Evolutionary conservation across 2,888 invertebrate genomes (phyloP).

Genomic region (Limenitis camilla): DNA sequence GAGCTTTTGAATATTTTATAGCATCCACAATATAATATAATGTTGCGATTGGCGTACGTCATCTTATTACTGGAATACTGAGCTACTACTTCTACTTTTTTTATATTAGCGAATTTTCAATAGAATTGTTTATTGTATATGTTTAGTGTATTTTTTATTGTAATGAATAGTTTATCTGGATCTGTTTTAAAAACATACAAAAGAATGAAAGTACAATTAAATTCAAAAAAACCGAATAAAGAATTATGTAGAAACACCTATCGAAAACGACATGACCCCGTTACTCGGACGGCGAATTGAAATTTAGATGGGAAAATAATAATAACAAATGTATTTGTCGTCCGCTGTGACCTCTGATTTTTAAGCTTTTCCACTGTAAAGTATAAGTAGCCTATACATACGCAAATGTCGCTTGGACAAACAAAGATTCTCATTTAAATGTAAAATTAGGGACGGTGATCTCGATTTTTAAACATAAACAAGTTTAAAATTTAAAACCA

Average conservation of each 20-base stretch:
- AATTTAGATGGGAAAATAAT: slow-evolving; percentile 64
- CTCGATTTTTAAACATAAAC: slow-evolving; percentile 56
- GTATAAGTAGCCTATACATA: slow-evolving; percentile 58
- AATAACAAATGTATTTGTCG: slow-evolving; percentile 63
- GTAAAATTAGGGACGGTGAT: slow-evolving; percentile 55
- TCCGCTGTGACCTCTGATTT: slow-evolving; percentile 58
- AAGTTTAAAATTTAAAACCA: slow-evolving; percentile 31
- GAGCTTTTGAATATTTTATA: slow-evolving; percentile 10
- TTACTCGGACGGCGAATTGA: slow-evolving; percentile 61
- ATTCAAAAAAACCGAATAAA: slow-evolving; percentile 30
- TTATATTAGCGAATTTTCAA: too few species aligned
- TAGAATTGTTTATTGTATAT: too few species aligned
- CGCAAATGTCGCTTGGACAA: slow-evolving; percentile 59
- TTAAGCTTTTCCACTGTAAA: slow-evolving; percentile 42
- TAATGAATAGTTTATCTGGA: too few species aligned
- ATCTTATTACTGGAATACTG: too few species aligned
- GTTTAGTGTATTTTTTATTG: too few species aligned
- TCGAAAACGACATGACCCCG: slow-evolving; percentile 65
- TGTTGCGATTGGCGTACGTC: too few species aligned
- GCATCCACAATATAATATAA: background rate
- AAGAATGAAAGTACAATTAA: slow-evolving; percentile 2
- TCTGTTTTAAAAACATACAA: slow-evolving; percentile 4
- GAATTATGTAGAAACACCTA: slow-evolving; percentile 53
- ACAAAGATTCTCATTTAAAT: slow-evolving; percentile 65
- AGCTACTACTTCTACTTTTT: too few species aligned